These are phyloP conservation scores for Calliopsis andreniformis DNA, from an alignment of 1,140 invertebrate species.

Conservation along the genomic window DNA sequence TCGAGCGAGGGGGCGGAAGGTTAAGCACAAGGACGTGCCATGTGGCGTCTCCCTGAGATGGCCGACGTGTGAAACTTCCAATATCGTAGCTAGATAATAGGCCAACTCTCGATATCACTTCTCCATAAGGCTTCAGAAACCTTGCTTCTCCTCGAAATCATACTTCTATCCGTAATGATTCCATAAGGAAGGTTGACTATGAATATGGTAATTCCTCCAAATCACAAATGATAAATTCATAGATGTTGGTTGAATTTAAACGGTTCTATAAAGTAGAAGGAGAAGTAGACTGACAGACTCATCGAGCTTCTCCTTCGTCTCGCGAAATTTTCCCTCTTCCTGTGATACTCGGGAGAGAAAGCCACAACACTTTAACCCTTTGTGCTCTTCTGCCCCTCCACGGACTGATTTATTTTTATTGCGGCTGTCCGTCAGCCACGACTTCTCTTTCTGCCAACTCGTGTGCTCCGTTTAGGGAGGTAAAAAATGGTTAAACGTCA, in stretches of 20 bases:
- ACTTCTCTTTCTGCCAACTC: slow-evolving; percentile 12
- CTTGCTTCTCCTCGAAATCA: not conserved
- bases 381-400: not conserved
- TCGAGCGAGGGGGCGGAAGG: not conserved
- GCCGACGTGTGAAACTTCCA: not conserved
- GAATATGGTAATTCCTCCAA: not conserved
- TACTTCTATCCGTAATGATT: slow-evolving; percentile 13
- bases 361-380: slow-evolving; percentile 32
- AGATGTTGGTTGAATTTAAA: not conserved
- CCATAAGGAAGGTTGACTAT: not conserved
- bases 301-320: not conserved
- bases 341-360: not conserved
- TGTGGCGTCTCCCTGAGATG: not conserved
- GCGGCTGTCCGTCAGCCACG: slow-evolving; percentile 35
- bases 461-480: slow-evolving; percentile 22
- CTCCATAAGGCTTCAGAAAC: not conserved
- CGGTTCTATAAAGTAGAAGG: not conserved
- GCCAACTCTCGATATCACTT: slow-evolving; percentile 15
- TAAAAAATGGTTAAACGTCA: slow-evolving; percentile 32
- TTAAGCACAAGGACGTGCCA: too few relatives aligned
- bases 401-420: slow-evolving; percentile 47
- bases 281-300: slow-evolving; percentile 13
- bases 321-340: not conserved
- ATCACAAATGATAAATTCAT: slow-evolving; percentile 29
- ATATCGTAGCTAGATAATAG: slow-evolving; percentile 12